phyloP scores from a whole-genome alignment of 2,113 vertebrate species.

The Embiotoca jacksoni region DNA sequence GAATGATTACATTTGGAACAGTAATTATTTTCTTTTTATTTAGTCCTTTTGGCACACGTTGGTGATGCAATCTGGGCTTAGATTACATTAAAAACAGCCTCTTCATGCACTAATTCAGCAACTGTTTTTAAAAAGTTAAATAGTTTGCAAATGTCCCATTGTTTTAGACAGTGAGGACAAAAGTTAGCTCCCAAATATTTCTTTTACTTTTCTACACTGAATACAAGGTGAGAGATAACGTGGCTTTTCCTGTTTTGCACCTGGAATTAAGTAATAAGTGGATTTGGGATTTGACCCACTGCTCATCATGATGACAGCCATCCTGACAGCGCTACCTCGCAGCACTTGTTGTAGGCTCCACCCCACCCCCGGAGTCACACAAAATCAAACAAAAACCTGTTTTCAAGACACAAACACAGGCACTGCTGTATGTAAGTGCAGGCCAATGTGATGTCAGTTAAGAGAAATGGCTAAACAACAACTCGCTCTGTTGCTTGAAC shows the following conservation, averaged over 20 bases:
- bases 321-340: not conserved
- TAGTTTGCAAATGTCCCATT: no score
- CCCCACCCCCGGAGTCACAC: slow-evolving; percentile 1
- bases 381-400: slow-evolving; percentile 51
- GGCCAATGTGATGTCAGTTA: slow-evolving; percentile 35
- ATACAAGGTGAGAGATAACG: not conserved
- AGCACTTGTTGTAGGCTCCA: slow-evolving; percentile 13
- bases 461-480: slow-evolving; percentile 24
- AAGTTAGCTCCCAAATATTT: no score
- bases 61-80: no score
- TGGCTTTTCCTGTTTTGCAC: slow-evolving; percentile 18
- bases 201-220: no score
- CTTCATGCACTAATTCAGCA: no score
- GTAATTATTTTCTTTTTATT: no score
- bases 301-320: slow-evolving; percentile 5
- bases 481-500: slow-evolving; percentile 24
- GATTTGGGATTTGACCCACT: slow-evolving; percentile 23
- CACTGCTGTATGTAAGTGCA: slow-evolving; percentile 12
- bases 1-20: no score
- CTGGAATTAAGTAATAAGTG: not conserved
- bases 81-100: no score
- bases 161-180: no score
- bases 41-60: no score
- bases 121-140: no score
- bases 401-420: slow-evolving; percentile 42